Evolutionary conservation across 2,888 invertebrate genomes (phyloP).

Genomic region (Dugesia japonica): DNA sequence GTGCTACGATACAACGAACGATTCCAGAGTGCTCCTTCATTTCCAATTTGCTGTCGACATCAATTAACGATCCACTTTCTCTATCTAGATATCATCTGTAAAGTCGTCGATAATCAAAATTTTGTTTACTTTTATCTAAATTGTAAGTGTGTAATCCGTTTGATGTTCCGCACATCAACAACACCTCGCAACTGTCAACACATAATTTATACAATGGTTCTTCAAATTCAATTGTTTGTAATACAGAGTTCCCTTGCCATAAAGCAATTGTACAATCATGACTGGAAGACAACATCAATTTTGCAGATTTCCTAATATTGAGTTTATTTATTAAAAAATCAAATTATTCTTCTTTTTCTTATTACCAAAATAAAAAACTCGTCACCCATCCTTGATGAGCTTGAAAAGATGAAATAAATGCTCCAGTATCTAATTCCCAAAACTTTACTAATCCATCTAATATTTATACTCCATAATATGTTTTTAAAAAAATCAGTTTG

Average conservation of each 20-base stretch:
- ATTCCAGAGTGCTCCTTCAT: slow-evolving; percentile 41
- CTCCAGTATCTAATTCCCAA: slow-evolving; percentile 44
- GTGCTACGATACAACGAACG: slow-evolving; percentile 42
- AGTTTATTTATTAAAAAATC: background rate
- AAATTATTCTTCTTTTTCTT: too few species aligned
- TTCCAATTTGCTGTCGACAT: background rate
- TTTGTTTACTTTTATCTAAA: slow-evolving; percentile 42
- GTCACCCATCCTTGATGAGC: slow-evolving; percentile 47
- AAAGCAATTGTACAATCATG: slow-evolving; percentile 12
- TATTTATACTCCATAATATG: background rate
- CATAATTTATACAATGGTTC: slow-evolving; percentile 46
- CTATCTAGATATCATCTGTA: background rate
- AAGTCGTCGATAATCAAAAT: background rate
- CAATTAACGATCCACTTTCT: slow-evolving; percentile 1
- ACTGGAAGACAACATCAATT: background rate
- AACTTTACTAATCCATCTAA: slow-evolving; percentile 45
- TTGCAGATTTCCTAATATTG: background rate
- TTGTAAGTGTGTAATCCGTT: slow-evolving; percentile 42
- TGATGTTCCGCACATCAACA: slow-evolving; percentile 45
- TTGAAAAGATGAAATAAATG: slow-evolving; percentile 39
- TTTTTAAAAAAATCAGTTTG: background rate
- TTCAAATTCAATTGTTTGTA: slow-evolving; percentile 39
- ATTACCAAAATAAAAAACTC: slow-evolving; percentile 46
- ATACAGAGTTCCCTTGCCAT: slow-evolving; percentile 23
- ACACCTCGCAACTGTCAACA: slow-evolving; percentile 41